Evolutionary conservation across 2,797 vertebrate species (phyloP).

Genomic region (Nannoperca australis): DNA sequence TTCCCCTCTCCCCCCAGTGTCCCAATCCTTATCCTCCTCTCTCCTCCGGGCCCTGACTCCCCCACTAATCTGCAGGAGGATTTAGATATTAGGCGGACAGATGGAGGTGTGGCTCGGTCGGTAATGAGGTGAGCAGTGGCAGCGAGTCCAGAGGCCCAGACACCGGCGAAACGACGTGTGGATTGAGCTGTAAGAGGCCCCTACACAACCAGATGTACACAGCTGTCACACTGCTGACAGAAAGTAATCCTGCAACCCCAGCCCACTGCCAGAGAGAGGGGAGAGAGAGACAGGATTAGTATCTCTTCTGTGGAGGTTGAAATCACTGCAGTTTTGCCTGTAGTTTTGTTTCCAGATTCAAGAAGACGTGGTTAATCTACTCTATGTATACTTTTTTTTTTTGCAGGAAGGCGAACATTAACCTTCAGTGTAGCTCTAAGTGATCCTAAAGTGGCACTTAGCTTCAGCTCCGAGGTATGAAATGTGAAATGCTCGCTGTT

Average conservation of each 20-base stretch:
- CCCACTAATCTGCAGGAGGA: slow-evolving; percentile 69
- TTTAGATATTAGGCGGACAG: slow-evolving; percentile 76
- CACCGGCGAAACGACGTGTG: slow-evolving; percentile 81
- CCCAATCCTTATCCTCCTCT: not conserved
- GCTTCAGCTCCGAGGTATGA: slow-evolving; percentile 47
- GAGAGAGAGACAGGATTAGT: slow-evolving; percentile 26
- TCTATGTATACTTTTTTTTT: not conserved
- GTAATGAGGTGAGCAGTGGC: slow-evolving; percentile 81
- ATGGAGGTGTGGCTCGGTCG: slow-evolving; percentile 74
- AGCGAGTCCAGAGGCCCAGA: slow-evolving; percentile 75
- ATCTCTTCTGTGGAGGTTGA: slow-evolving; percentile 37
- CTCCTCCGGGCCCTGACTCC: slow-evolving; percentile 14
- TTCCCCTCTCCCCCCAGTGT: slow-evolving; percentile 27
- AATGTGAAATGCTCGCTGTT: slow-evolving; percentile 41
- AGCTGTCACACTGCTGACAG: slow-evolving; percentile 90
- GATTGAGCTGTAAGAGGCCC: slow-evolving; percentile 83
- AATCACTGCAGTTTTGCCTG: not conserved
- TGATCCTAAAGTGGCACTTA: slow-evolving; percentile 43
- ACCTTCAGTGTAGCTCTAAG: slow-evolving; percentile 9
- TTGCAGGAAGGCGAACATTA: not conserved
- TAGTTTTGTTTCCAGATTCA: not conserved
- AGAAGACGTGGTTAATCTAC: not conserved
- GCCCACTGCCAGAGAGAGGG: slow-evolving; percentile 37
- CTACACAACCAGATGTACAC: slow-evolving; percentile 88
- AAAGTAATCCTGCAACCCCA: slow-evolving; percentile 76